Conservation (phyloP, 2,113 vertebrate genomes). For the Oryzias javanicus region DNA sequence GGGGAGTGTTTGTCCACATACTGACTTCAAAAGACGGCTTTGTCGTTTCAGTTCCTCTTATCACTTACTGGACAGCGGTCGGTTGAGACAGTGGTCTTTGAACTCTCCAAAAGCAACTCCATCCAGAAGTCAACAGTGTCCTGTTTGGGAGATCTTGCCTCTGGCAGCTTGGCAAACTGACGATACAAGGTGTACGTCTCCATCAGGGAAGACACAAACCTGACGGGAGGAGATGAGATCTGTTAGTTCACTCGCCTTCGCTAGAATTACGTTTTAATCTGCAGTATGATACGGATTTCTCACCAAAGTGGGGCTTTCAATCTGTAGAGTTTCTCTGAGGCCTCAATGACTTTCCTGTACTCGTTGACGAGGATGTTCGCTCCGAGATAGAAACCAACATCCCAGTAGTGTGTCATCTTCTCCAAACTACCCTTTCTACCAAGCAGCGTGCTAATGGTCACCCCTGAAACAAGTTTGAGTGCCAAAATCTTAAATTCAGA, state of each 20-base stretch:
- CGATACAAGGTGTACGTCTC: constrained; percentile 88
- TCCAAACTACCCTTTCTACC: constrained; percentile 86
- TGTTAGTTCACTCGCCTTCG: neutral
- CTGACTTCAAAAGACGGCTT: neutral
- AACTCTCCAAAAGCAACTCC: constrained; percentile 81
- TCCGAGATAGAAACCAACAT: constrained; percentile 90
- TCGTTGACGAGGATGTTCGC: constrained; percentile 85
- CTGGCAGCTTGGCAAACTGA: constrained; percentile 76
- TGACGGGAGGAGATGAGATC: constrained; percentile 34
- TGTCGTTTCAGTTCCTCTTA: too few species aligned
- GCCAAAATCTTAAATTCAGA: too few species aligned
- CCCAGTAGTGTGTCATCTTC: constrained; percentile 92
- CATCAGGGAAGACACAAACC: constrained; percentile 89
- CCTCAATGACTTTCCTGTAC: constrained; percentile 82
- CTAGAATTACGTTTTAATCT: neutral
- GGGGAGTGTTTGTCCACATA: neutral
- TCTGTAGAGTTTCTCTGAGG: constrained; percentile 88
- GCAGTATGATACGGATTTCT: constrained; percentile 20
- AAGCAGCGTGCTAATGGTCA: constrained; percentile 85
- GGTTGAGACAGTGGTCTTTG: constrained; percentile 74
- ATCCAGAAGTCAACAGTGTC: constrained; percentile 86
- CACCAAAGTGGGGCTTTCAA: constrained; percentile 88
- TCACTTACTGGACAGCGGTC: constrained; percentile 79
- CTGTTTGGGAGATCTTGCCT: constrained; percentile 67
- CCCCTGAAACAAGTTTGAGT: constrained; percentile 66